A percentile compares a stretch with the other conserved stretches of the same genome.
These are phyloP conservation scores for Panagrolaimus sp. DNA, from an alignment of 1,140 invertebrate genomes.

Conservation along the genomic window DNA sequence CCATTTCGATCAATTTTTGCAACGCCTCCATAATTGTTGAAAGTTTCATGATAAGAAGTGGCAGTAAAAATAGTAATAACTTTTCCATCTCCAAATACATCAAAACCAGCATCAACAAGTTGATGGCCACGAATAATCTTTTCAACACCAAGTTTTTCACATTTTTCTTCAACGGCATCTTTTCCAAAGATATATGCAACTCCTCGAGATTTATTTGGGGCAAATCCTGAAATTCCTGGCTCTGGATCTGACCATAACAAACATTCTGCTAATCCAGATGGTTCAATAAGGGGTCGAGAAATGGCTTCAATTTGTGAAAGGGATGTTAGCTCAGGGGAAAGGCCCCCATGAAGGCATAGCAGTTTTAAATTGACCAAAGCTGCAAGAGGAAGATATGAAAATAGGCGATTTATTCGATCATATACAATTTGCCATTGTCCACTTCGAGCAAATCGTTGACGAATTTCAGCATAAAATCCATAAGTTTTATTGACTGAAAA, in stretches of 20 bases:
- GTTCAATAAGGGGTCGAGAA: conserved; percentile 70
- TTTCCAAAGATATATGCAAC: conserved; percentile 39
- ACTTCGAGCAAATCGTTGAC: conserved; percentile 96
- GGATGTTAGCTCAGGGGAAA: conserved; percentile 70
- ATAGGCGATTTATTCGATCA: conserved; percentile 87
- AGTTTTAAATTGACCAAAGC: conserved; percentile 80
- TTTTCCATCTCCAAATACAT: conserved; percentile 61
- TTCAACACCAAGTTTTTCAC: conserved; percentile 12
- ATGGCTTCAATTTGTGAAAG: conserved; percentile 59
- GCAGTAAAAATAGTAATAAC: conserved; percentile 37
- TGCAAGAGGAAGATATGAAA: conserved; percentile 62
- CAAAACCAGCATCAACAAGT: conserved; percentile 66
- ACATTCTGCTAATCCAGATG: conserved; percentile 74
- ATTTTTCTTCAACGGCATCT: conserved; percentile 26
- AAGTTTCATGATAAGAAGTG: conserved; percentile 30
- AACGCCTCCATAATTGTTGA: neutral
- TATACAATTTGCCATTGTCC: conserved; percentile 72
- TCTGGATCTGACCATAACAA: conserved; percentile 88
- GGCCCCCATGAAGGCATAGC: conserved; percentile 76
- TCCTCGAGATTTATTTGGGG: conserved; percentile 76
- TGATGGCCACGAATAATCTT: conserved; percentile 28
- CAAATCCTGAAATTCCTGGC: conserved; percentile 76
- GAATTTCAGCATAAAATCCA: conserved; percentile 65
- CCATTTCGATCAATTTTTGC: neutral
- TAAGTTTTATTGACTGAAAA: conserved; percentile 75